A percentile compares a stretch with the other conserved stretches of the same genome.
Evolutionary conservation across 2,113 vertebrate species (phyloP).

Genomic region (Micromys minutus): DNA sequence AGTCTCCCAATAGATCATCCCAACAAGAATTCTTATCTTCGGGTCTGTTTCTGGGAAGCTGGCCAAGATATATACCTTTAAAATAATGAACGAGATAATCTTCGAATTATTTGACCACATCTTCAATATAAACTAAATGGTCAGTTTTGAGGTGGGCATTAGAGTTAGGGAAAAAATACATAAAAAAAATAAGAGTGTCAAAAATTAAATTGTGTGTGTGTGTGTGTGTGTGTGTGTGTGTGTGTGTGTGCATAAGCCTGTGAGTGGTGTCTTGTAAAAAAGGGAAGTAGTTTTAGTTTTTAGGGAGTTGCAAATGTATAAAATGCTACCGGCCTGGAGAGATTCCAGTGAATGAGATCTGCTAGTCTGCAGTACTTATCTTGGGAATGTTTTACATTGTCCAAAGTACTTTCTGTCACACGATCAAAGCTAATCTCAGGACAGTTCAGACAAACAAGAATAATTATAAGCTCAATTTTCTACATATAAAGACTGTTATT

Average conservation of each 20-base stretch:
- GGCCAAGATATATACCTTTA: neutral
- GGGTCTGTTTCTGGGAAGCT: neutral
- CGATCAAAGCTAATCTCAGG: slow-evolving; percentile 42
- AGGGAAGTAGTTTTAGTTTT: slow-evolving; percentile 52
- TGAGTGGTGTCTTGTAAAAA: neutral
- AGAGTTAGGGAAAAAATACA: neutral
- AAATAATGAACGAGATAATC: neutral
- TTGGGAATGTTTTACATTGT: slow-evolving; percentile 18
- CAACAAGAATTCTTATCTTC: neutral
- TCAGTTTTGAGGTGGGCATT: neutral
- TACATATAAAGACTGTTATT: neutral
- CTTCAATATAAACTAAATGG: neutral
- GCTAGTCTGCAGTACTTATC: neutral
- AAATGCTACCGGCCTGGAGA: slow-evolving; percentile 54
- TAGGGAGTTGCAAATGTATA: slow-evolving; percentile 57
- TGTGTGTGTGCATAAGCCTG: too few relatives aligned
- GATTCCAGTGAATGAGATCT: neutral
- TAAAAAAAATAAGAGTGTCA: neutral
- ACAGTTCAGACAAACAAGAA: neutral
- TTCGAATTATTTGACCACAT: slow-evolving; percentile 36
- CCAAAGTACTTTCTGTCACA: slow-evolving; percentile 51
- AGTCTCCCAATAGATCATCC: neutral
- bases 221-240: neutral
- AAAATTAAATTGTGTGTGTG: neutral
- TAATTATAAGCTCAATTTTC: slow-evolving; percentile 7